Evolutionary conservation across 2,888 invertebrate species (phyloP).

Genomic region (Sarcophaga carnaria): DNA sequence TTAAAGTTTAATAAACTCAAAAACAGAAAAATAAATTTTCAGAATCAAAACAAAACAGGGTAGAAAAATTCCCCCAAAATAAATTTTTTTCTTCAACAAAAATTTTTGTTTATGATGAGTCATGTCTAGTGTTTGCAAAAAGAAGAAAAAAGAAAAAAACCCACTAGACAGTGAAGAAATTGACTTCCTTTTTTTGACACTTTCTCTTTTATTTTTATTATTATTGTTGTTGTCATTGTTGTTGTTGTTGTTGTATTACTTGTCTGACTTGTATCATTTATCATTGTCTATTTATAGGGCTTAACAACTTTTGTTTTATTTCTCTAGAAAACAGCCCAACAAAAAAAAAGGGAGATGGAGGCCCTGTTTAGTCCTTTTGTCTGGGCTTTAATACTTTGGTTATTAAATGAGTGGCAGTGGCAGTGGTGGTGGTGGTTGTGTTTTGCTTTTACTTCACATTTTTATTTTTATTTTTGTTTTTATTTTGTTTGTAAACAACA

Average conservation of each 20-base stretch:
- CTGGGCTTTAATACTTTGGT: neutral
- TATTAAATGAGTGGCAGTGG: neutral
- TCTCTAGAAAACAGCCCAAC: neutral
- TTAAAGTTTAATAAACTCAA: conserved; percentile 22
- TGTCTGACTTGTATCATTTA: conserved; percentile 31
- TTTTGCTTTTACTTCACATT: neutral
- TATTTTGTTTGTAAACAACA: neutral
- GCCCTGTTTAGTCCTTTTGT: conserved; percentile 21
- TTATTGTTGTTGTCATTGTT: neutral
- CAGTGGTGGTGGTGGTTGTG: neutral
- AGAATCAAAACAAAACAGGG: neutral
- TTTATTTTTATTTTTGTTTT: neutral
- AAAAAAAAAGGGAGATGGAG: neutral
- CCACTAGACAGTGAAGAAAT: conserved; percentile 34
- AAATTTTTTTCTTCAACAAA: neutral
- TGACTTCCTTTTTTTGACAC: conserved; percentile 42
- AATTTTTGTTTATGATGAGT: conserved; percentile 22
- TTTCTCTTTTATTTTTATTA: conserved; percentile 26
- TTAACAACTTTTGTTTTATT: conserved; percentile 23
- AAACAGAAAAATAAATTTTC: neutral
- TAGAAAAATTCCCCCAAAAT: neutral
- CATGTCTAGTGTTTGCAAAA: neutral
- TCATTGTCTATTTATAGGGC: conserved; percentile 34
- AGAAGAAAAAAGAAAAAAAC: neutral
- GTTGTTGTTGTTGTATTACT: conserved; percentile 7